Percentiles rank a stretch among this genome's conserved stretches.
Evolutionary conservation across 2,113 vertebrate genomes (phyloP).

Genomic region (Xyliphius kryptos): DNA sequence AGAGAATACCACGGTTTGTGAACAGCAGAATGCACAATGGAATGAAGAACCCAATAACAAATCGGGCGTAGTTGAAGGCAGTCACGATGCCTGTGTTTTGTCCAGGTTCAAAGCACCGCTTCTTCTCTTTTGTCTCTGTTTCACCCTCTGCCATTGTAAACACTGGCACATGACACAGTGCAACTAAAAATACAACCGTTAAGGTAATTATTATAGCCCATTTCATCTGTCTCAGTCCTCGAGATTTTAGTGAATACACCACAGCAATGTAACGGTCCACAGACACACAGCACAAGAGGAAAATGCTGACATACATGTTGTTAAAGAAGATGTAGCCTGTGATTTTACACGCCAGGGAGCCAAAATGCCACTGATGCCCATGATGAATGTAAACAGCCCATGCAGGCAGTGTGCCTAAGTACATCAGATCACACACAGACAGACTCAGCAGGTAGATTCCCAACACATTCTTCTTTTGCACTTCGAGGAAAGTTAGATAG

Average conservation of each 20-base stretch:
- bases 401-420: constrained; percentile 73
- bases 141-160: constrained; percentile 27
- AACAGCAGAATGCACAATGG: constrained; percentile 58
- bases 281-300: constrained; percentile 81
- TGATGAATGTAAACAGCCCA: constrained; percentile 71
- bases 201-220: constrained; percentile 42
- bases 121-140: fast-evolving
- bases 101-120: constrained; percentile 67
- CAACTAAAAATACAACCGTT: constrained; percentile 43
- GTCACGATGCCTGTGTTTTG: constrained; percentile 30
- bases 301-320: constrained; percentile 89
- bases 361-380: constrained; percentile 66
- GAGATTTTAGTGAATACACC: constrained; percentile 63
- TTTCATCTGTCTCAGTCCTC: constrained; percentile 53
- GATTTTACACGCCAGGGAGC: constrained; percentile 59
- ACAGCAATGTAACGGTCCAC: constrained; percentile 75
- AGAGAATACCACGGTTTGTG: constrained; percentile 66
- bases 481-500: constrained; percentile 63
- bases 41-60: constrained; percentile 60
- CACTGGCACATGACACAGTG: constrained; percentile 47
- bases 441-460: constrained; percentile 77
- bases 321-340: constrained; percentile 87
- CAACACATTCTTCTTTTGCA: constrained; percentile 62
- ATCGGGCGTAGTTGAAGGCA: constrained; percentile 54
- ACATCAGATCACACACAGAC: constrained; percentile 77